Evolutionary conservation across 2,888 invertebrate species (phyloP).

Genomic region (Platerodrilus igneus): DNA sequence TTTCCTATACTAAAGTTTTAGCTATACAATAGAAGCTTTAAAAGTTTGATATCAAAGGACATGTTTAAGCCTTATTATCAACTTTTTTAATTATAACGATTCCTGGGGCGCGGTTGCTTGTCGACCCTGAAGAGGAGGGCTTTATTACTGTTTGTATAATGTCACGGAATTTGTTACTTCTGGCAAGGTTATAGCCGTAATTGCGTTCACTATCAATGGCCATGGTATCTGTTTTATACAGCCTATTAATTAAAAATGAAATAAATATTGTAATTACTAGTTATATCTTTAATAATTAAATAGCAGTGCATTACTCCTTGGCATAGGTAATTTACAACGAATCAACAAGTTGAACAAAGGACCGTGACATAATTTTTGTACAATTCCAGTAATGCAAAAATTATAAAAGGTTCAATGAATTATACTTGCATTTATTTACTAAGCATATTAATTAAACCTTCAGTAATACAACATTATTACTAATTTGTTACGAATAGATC

Average conservation of each 20-base stretch:
- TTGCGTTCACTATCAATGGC: constrained; percentile 40
- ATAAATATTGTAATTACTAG: too few relatives aligned
- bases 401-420: too few relatives aligned
- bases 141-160: constrained; percentile 16
- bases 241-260: too few relatives aligned
- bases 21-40: constrained; percentile 13
- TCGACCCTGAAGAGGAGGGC: constrained; percentile 33
- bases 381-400: too few relatives aligned
- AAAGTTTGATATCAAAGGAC: constrained; percentile 6
- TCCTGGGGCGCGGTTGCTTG: constrained; percentile 29
- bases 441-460: too few relatives aligned
- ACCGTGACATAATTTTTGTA: constrained; percentile 4
- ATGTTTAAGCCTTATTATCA: neutral
- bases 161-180: constrained; percentile 33
- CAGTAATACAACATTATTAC: constrained; percentile 10
- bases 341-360: neutral
- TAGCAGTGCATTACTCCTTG: too few relatives aligned
- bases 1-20: constrained; percentile 9
- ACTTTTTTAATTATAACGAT: too few relatives aligned
- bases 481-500: constrained; percentile 22
- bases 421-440: constrained; percentile 13
- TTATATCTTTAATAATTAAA: too few relatives aligned
- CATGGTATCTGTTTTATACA: constrained; percentile 42
- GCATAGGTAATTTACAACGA: too few relatives aligned
- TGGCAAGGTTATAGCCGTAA: constrained; percentile 37